A percentile compares a stretch with the other conserved stretches of the same genome.
phyloP scores from a whole-genome alignment of 2,888 invertebrate genomes.

The Chrysolina americana region DNA sequence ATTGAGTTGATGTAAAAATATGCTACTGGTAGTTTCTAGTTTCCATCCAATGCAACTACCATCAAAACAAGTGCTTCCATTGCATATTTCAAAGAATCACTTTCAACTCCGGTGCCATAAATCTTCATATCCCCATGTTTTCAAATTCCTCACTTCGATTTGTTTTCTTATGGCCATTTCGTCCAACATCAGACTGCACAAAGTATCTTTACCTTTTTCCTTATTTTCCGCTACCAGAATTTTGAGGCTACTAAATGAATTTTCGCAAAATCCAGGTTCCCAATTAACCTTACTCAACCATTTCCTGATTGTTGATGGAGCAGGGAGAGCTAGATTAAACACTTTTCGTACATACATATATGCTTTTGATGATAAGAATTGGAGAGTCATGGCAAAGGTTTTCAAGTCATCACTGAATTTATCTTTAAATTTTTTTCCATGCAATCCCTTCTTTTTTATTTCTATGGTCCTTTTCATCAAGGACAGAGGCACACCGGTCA shows the following conservation, averaged over 20 bases:
- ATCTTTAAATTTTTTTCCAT: too few relatives aligned
- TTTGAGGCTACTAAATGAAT: conserved; percentile 22
- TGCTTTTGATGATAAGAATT: conserved; percentile 37
- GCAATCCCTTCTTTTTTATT: conserved; percentile 15
- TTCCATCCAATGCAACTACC: too few relatives aligned
- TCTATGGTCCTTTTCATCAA: conserved; percentile 23
- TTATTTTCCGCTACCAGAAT: not conserved
- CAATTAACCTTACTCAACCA: conserved; percentile 41
- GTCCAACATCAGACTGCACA: not conserved
- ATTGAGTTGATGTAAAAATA: too few relatives aligned
- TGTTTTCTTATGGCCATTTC: not conserved
- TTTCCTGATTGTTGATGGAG: conserved; percentile 37
- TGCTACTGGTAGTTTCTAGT: too few relatives aligned
- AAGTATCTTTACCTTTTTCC: not conserved
- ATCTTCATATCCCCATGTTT: too few relatives aligned
- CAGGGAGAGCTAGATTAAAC: conserved; percentile 38
- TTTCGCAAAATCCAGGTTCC: conserved; percentile 34
- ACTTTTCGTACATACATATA: conserved; percentile 36
- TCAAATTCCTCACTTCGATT: too few relatives aligned
- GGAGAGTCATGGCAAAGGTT: conserved; percentile 37
- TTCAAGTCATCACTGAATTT: conserved; percentile 21
- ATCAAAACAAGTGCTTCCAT: too few relatives aligned
- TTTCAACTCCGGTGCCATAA: too few relatives aligned
- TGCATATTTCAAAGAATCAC: too few relatives aligned
- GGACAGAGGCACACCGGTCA: conserved; percentile 30